Evolutionary conservation across 2,113 vertebrate genomes (phyloP), one percentile per base, ranked within the genome.

Genomic region (Syngnathus scovelli): DNA sequence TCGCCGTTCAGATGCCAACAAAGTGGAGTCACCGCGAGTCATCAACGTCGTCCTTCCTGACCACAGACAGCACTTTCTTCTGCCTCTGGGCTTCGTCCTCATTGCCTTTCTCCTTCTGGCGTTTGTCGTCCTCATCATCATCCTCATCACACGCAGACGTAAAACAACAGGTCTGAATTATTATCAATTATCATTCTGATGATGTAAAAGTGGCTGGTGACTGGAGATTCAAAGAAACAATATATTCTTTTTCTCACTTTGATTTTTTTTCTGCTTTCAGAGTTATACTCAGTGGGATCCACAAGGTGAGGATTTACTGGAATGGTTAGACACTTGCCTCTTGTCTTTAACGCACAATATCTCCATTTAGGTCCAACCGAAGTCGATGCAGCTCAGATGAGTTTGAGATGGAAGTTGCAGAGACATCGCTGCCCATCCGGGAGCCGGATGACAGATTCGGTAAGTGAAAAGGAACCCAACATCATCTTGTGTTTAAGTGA

Each of bases 41-140:
- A 94, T 98, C 84, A 97, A 94, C 0, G 93, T 98, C 67, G 93
- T 96, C 72, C 89, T 98, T 52, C 94, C 95, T 0, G 95, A 96
- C 76, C 82, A 92, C 79, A 90, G 88, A 3, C 71, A 92, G 61
- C 92, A 95, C 78, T 95, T 96, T 71, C 92, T 96, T 82, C 92
- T 96, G 89, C 94, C 95, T 67, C 86, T 98, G 81, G 94, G 94
- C 69, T 98, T 95, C 55, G 77, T 97, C 85, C 88, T 98, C 91
- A 94, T 93, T 1, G 92, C 91, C 0, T 86, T 96, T 49, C 86
- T 98, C 66, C 92, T 98, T 37, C 91, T 97, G 83, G 74, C 93
- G 0, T 83, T 96, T 27, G 79, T 95, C 52, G 89, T 95, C 68
- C 89, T 95, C 85, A 76, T 93, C 0, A 91, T 93, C 19, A 67